phyloP scores from a whole-genome alignment of 2,113 vertebrate species.

The Neotragus pygmaeus region DNA sequence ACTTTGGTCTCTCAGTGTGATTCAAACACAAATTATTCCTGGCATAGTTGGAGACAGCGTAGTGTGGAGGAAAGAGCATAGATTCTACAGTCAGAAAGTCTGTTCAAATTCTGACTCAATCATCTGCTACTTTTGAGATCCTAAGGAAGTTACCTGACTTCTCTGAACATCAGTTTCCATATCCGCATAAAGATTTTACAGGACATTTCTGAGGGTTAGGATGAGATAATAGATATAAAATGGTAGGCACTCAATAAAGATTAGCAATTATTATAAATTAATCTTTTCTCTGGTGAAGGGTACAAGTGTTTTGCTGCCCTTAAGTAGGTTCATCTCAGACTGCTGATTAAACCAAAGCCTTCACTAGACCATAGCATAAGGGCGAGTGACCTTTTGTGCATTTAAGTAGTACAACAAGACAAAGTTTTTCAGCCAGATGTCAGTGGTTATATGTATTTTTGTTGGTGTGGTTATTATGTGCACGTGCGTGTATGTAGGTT shows the following conservation, averaged over 20 bases:
- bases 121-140: neutral
- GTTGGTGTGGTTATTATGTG: neutral
- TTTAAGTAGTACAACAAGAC: neutral
- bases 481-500: neutral
- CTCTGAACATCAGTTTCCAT: neutral
- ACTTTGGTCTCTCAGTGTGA: neutral
- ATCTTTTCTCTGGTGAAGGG: neutral
- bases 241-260: neutral
- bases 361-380: neutral
- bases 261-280: neutral
- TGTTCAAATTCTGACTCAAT: neutral
- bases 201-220: neutral
- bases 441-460: neutral
- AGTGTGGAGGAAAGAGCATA: neutral
- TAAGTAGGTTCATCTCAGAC: neutral
- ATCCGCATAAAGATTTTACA: neutral
- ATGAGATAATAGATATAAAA: neutral
- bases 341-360: neutral
- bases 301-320: neutral
- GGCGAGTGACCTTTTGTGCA: neutral
- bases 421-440: neutral
- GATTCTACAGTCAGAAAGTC: neutral
- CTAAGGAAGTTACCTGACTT: neutral
- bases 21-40: neutral
- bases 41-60: too few species aligned